phyloP scores from a whole-genome alignment of 2,888 invertebrate genomes.

The Drosophila neonasuta region DNA sequence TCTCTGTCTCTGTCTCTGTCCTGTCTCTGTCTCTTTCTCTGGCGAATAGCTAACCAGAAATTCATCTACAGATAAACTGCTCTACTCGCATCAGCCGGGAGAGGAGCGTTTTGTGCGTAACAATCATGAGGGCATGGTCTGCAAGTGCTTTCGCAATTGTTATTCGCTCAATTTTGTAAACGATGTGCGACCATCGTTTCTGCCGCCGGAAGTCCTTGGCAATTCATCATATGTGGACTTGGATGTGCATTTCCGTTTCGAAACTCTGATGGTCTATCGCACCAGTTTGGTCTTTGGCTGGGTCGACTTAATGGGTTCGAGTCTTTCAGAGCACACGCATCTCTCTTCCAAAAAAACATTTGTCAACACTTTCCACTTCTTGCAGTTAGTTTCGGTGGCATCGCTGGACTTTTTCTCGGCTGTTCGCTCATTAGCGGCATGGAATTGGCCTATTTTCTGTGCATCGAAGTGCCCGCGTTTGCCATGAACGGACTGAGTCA shows the following conservation, averaged over 20 bases:
- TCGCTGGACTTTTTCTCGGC: conserved; percentile 83
- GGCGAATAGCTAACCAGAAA: background rate
- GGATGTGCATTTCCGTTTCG: conserved; percentile 82
- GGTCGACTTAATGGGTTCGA: conserved; percentile 82
- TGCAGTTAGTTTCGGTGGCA: conserved; percentile 83
- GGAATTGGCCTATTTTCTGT: conserved; percentile 82
- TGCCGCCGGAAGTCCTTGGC: conserved; percentile 70
- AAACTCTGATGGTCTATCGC: conserved; percentile 82
- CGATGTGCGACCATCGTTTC: conserved; percentile 77
- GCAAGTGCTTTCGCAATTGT: conserved; percentile 81
- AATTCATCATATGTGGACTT: conserved; percentile 80
- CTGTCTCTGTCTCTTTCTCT: background rate
- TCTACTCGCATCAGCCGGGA: conserved; percentile 70
- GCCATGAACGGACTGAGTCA: conserved; percentile 52
- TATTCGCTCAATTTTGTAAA: conserved; percentile 79
- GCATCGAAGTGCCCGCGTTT: conserved; percentile 75
- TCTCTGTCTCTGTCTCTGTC: background rate
- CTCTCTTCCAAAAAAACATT: background rate
- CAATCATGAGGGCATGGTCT: conserved; percentile 78
- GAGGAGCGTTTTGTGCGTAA: conserved; percentile 74
- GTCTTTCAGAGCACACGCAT: conserved; percentile 30
- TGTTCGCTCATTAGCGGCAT: conserved; percentile 83
- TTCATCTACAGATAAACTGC: conserved; percentile 67
- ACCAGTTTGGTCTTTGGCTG: conserved; percentile 83
- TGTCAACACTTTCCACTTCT: background rate